Conservation (phyloP, 2,113 vertebrate species). For the Eubucco bourcierii region DNA sequence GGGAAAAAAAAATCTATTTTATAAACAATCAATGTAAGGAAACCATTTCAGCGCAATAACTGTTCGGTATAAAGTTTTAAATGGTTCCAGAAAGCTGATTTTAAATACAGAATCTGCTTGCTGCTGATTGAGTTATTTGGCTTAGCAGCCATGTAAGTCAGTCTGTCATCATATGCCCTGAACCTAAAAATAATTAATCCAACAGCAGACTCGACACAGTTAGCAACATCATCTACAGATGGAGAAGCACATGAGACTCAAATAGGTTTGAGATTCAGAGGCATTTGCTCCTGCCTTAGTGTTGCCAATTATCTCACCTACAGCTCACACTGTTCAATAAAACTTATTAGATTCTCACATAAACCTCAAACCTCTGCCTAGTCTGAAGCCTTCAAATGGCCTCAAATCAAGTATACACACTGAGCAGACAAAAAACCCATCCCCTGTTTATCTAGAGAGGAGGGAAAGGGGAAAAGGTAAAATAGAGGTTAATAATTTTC, state of each 20-base stretch:
- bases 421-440: neutral
- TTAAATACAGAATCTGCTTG: neutral
- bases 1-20: neutral
- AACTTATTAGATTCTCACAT: neutral
- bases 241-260: neutral
- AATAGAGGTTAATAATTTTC: neutral
- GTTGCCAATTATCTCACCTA: neutral
- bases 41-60: neutral
- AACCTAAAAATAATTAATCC: neutral
- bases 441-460: neutral
- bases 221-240: neutral
- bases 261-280: neutral
- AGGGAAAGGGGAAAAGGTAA: neutral
- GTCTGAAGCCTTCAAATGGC: neutral
- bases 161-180: neutral
- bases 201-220: neutral
- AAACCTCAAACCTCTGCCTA: neutral
- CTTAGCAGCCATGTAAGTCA: neutral
- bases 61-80: neutral
- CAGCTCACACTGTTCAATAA: neutral
- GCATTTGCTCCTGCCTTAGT: neutral
- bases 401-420: neutral
- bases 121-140: neutral
- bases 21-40: neutral
- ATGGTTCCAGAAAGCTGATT: neutral